Percentiles rank a stretch among this genome's conserved stretches.
Evolutionary conservation across 2,888 invertebrate genomes (phyloP).

Genomic region (Pterobdella sp.): DNA sequence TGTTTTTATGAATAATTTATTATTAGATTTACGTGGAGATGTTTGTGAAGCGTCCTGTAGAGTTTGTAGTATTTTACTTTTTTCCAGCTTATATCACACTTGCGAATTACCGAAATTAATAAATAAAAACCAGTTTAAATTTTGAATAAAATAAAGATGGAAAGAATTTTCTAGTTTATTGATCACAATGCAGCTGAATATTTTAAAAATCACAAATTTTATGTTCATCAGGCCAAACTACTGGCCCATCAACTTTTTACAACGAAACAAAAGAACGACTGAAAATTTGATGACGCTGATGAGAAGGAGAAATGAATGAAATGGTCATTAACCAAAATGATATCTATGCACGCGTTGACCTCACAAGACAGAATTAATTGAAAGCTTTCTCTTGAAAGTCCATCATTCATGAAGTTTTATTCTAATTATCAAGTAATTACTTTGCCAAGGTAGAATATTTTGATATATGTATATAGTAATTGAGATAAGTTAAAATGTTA

Average conservation of each 20-base stretch:
- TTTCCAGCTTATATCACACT: not conserved
- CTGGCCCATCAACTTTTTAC: not conserved
- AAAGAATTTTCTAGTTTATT: not conserved
- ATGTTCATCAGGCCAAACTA: not conserved
- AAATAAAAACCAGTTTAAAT: not conserved
- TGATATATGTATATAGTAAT: too few species aligned
- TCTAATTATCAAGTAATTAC: too few species aligned
- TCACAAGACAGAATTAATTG: too few species aligned
- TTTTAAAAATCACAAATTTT: not conserved
- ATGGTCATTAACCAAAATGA: not conserved
- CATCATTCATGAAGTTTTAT: too few species aligned
- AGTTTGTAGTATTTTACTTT: not conserved
- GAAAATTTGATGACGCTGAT: not conserved
- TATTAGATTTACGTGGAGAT: not conserved
- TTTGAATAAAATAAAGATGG: not conserved
- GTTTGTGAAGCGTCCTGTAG: not conserved
- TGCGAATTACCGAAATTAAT: not conserved
- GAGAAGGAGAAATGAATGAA: not conserved
- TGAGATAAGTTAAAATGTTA: too few species aligned
- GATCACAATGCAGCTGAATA: slow-evolving; percentile 11
- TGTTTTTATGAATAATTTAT: too few species aligned
- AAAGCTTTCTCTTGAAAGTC: too few species aligned
- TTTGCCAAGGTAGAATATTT: too few species aligned
- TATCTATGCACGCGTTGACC: too few species aligned
- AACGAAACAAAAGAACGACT: slow-evolving; percentile 8